These are phyloP conservation scores for Drosophila prolongata DNA, from an alignment of 2,888 invertebrate genomes.

Conservation along the genomic window DNA sequence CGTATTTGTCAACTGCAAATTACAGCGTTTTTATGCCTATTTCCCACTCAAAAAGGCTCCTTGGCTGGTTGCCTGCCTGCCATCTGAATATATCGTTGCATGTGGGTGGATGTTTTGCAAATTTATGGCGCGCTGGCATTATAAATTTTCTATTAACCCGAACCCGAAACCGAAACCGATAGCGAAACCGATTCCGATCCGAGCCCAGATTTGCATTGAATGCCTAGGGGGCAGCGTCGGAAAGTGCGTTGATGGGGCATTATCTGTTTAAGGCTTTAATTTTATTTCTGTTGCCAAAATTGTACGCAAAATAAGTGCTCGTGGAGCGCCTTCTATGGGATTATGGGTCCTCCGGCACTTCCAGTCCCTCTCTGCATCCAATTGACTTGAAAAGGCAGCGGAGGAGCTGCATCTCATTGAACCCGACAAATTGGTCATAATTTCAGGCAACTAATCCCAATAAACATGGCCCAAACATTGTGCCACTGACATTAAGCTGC, in stretches of 20 bases:
- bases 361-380: slow-evolving; percentile 62
- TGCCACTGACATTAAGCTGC: slow-evolving; percentile 78
- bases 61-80: slow-evolving; percentile 4
- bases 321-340: slow-evolving; percentile 66
- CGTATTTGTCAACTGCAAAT: slow-evolving; percentile 80
- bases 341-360: slow-evolving; percentile 30
- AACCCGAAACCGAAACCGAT: slow-evolving; percentile 18
- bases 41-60: slow-evolving; percentile 66
- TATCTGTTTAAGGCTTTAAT: slow-evolving; percentile 81
- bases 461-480: slow-evolving; percentile 80
- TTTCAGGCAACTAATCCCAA: slow-evolving; percentile 81
- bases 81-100: slow-evolving; percentile 25
- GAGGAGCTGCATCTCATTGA: slow-evolving; percentile 61
- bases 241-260: slow-evolving; percentile 69
- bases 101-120: slow-evolving; percentile 73
- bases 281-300: slow-evolving; percentile 72
- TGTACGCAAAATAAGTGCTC: slow-evolving; percentile 79
- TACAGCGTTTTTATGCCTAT: slow-evolving; percentile 66
- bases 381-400: slow-evolving; percentile 75
- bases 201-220: slow-evolving; percentile 74
- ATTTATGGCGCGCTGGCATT: slow-evolving; percentile 74
- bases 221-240: slow-evolving; percentile 38
- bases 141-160: slow-evolving; percentile 79
- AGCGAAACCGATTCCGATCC: background rate
- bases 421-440: slow-evolving; percentile 82